Evolutionary conservation across 1,140 invertebrate species (phyloP).

Genomic region (Bombus fervidus): DNA sequence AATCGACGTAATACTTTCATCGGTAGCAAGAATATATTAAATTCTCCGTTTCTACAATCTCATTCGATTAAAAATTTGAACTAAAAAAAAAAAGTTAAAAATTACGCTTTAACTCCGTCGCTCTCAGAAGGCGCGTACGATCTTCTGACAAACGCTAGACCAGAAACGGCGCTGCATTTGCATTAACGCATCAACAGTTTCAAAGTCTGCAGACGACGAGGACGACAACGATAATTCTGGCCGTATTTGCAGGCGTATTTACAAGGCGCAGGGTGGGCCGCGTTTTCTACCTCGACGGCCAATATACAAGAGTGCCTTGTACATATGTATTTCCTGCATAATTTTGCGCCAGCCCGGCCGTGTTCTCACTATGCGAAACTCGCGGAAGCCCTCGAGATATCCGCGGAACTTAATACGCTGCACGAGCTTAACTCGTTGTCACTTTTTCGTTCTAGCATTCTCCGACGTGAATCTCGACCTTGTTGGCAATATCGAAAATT

Average conservation of each 20-base stretch:
- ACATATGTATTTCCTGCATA: constrained; percentile 60
- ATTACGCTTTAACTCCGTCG: background rate
- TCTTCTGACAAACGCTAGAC: background rate
- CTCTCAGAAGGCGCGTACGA: too few species aligned
- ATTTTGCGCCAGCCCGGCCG: constrained; percentile 30
- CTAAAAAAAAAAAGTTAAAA: too few species aligned
- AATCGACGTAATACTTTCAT: too few species aligned
- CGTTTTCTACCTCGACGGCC: constrained; percentile 55
- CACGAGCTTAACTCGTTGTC: constrained; percentile 46
- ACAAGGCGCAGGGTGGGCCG: background rate
- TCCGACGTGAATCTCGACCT: background rate
- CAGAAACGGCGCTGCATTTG: background rate
- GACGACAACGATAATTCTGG: background rate
- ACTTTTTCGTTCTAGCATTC: constrained; percentile 9
- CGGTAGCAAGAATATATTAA: too few species aligned
- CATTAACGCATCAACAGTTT: constrained; percentile 40
- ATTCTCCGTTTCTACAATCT: too few species aligned
- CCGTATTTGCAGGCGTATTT: background rate
- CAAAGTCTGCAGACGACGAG: constrained; percentile 24
- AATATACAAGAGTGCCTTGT: constrained; percentile 58
- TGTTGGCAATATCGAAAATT: background rate
- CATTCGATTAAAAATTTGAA: too few species aligned
- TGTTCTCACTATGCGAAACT: constrained; percentile 34
- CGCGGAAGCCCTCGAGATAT: constrained; percentile 56
- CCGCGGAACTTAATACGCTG: constrained; percentile 50